These are phyloP conservation scores for Anarsia innoxiella DNA, from an alignment of 2,888 invertebrate genomes.

Conservation along the genomic window DNA sequence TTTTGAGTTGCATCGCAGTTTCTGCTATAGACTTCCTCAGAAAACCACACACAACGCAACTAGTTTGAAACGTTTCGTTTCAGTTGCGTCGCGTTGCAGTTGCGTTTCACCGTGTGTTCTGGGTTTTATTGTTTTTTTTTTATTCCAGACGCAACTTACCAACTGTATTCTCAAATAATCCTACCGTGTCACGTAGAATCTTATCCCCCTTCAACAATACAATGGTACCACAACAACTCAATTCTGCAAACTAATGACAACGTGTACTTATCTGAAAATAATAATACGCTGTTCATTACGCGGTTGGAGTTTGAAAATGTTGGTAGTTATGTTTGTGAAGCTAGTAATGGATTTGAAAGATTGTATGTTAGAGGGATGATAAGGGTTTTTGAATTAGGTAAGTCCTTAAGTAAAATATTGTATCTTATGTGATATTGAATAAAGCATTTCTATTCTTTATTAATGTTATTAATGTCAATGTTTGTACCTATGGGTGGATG, in stretches of 20 bases:
- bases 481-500: too few relatives aligned
- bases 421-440: too few relatives aligned
- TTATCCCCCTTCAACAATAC: slow-evolving; percentile 30
- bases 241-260: slow-evolving; percentile 24
- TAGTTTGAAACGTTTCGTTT: too few relatives aligned
- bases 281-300: slow-evolving; percentile 32
- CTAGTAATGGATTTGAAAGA: slow-evolving; percentile 60
- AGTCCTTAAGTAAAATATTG: slow-evolving; percentile 20
- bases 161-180: slow-evolving; percentile 41
- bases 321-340: slow-evolving; percentile 70
- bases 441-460: too few relatives aligned
- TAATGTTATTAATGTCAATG: too few relatives aligned
- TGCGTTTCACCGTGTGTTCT: too few relatives aligned
- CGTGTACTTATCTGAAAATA: slow-evolving; percentile 30
- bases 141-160: slow-evolving; percentile 43
- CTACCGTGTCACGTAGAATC: slow-evolving; percentile 39
- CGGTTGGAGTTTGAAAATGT: slow-evolving; percentile 43
- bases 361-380: slow-evolving; percentile 37
- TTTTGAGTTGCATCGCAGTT: too few relatives aligned
- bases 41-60: too few relatives aligned
- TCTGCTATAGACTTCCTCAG: too few relatives aligned
- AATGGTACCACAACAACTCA: slow-evolving; percentile 53
- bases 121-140: too few relatives aligned
- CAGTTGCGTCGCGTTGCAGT: too few relatives aligned
- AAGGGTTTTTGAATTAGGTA: slow-evolving; percentile 47